These are phyloP conservation scores for Stegastes partitus DNA, from an alignment of 2,113 vertebrate species.

Conservation along the genomic window DNA sequence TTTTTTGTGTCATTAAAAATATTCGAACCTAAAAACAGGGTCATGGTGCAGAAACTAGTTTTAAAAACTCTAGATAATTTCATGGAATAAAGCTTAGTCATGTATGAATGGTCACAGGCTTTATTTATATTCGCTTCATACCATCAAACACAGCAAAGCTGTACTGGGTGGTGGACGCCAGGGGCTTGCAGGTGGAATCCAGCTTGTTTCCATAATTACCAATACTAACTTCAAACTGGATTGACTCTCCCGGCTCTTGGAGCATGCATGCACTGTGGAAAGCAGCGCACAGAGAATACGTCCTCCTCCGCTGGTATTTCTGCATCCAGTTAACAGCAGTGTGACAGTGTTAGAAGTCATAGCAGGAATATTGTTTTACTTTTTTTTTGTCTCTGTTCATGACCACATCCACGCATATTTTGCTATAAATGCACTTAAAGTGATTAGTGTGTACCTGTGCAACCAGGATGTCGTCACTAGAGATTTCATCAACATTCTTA, in stretches of 20 bases:
- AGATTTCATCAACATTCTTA: conserved; percentile 90
- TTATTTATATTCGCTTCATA: conserved; percentile 59
- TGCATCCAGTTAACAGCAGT: conserved; percentile 59
- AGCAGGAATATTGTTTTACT: neutral
- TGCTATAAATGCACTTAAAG: neutral
- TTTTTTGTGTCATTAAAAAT: too few relatives aligned
- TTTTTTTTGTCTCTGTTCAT: neutral
- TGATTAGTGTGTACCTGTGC: conserved; percentile 87
- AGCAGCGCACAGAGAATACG: conserved; percentile 92
- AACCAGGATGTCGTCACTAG: conserved; percentile 92
- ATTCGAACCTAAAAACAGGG: too few relatives aligned
- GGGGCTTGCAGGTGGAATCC: conserved; percentile 94
- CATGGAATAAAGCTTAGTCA: neutral
- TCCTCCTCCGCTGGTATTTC: conserved; percentile 95
- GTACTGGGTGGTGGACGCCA: conserved; percentile 96
- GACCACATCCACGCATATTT: neutral
- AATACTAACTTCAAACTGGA: conserved; percentile 99
- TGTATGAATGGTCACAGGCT: neutral
- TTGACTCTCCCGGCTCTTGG: conserved; percentile 92
- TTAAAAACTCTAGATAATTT: neutral
- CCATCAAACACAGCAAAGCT: conserved; percentile 95
- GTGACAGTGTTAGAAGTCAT: neutral
- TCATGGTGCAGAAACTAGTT: neutral
- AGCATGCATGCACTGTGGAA: conserved; percentile 96
- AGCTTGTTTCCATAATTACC: conserved; percentile 99